Conservation (phyloP, 1,140 invertebrate species). For the Meloidogyne floridensis region DNA sequence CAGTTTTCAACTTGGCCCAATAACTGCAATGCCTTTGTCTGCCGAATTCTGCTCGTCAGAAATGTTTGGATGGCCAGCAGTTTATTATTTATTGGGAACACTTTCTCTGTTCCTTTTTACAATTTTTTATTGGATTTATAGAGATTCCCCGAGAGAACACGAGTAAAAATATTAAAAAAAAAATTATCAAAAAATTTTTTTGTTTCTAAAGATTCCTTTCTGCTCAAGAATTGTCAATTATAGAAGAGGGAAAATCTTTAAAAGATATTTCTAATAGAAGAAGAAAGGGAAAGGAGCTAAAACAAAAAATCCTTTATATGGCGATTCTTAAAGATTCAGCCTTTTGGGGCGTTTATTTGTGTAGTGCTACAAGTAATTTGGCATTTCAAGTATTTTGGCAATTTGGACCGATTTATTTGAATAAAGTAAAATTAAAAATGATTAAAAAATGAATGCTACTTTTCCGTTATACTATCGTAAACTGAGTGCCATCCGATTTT, state of each 20-base stretch:
- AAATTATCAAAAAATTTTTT: background rate
- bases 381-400: conserved; percentile 55
- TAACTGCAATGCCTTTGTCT: conserved; percentile 23
- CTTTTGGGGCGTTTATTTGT: conserved; percentile 36
- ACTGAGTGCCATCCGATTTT: too few species aligned
- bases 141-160: conserved; percentile 12
- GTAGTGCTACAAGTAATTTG: conserved; percentile 24
- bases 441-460: background rate
- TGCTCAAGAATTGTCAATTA: background rate
- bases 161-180: background rate
- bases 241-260: background rate
- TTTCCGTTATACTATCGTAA: too few species aligned
- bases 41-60: conserved; percentile 17
- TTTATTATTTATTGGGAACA: conserved; percentile 19
- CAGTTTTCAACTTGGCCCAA: conserved; percentile 25
- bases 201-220: background rate
- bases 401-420: conserved; percentile 61
- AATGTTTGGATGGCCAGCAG: conserved; percentile 18
- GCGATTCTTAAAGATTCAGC: conserved; percentile 12
- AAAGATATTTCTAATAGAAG: background rate
- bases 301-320: background rate
- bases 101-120: conserved; percentile 3
- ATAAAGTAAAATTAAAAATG: conserved; percentile 45
- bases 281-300: background rate
- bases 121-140: conserved; percentile 15